Evolutionary conservation across 2,888 invertebrate species (phyloP).

Genomic region (Augiades crinisus): DNA sequence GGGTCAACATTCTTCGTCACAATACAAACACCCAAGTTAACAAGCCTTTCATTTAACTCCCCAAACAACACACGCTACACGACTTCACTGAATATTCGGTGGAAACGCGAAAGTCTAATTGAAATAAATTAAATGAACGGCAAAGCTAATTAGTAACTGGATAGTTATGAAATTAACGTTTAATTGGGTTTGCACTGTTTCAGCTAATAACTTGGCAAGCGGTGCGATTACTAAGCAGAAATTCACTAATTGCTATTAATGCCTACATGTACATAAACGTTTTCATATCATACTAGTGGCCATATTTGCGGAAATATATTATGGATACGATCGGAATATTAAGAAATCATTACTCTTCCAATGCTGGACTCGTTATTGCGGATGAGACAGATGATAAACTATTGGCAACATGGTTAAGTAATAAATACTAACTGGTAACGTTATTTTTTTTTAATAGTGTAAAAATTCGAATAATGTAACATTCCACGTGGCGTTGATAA

Average conservation of each 20-base stretch:
- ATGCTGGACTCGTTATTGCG: no score
- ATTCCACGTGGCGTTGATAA: no score
- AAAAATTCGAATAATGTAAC: no score
- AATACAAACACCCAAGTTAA: slow-evolving; percentile 11
- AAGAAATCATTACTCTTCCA: no score
- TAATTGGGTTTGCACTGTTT: slow-evolving; percentile 21
- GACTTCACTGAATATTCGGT: slow-evolving; percentile 15
- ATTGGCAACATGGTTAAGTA: no score
- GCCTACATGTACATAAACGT: no score
- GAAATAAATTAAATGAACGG: slow-evolving; percentile 21
- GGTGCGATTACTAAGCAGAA: slow-evolving; percentile 12
- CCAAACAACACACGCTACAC: slow-evolving; percentile 5
- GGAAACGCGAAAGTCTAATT: slow-evolving; percentile 16
- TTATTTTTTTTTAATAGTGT: no score
- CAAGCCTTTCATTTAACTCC: slow-evolving; percentile 6
- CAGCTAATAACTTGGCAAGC: slow-evolving; percentile 13
- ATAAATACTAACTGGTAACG: no score
- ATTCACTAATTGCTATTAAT: slow-evolving; percentile 19
- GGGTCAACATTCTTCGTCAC: slow-evolving; percentile 10
- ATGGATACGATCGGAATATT: no score
- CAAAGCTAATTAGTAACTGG: slow-evolving; percentile 24
- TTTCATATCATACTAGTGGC: no score
- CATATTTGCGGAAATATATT: no score
- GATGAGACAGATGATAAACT: no score
- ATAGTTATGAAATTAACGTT: slow-evolving; percentile 24